These are phyloP conservation scores for Penaeus indicus DNA, from an alignment of 1,140 invertebrate genomes.

Conservation along the genomic window DNA sequence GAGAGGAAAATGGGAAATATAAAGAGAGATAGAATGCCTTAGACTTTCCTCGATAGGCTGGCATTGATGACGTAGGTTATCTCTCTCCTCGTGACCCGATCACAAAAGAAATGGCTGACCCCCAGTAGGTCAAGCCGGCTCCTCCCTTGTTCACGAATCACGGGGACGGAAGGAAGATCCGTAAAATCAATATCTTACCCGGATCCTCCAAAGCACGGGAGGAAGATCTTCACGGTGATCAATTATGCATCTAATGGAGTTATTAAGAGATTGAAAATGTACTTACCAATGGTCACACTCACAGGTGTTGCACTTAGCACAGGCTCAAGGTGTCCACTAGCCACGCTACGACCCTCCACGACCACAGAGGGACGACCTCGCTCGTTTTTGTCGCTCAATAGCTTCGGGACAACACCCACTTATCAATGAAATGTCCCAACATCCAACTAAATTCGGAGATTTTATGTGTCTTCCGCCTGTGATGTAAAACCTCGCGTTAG, in stretches of 20 bases:
- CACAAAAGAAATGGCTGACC: no score
- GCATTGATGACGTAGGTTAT: no score
- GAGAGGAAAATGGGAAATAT: neutral
- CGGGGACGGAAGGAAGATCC: no score
- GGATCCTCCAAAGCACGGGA: neutral
- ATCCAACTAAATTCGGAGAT: constrained; percentile 64
- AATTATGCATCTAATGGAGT: neutral
- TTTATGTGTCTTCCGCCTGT: constrained; percentile 65
- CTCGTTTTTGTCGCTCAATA: constrained; percentile 54
- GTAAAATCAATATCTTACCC: no score
- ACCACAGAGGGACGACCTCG: constrained; percentile 20
- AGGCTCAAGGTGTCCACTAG: constrained; percentile 57
- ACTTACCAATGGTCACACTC: constrained; percentile 34
- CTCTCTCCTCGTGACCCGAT: no score
- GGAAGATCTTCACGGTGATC: neutral
- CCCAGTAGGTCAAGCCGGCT: no score
- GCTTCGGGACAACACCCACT: constrained; percentile 59
- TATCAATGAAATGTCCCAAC: constrained; percentile 64
- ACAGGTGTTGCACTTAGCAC: constrained; percentile 62
- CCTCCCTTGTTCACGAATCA: no score
- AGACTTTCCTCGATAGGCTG: no score
- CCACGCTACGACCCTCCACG: constrained; percentile 44
- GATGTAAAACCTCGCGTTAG: constrained; percentile 60
- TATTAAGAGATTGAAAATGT: constrained; percentile 4
- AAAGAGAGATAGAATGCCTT: neutral